phyloP scores from a whole-genome alignment of 2,888 invertebrate genomes.

The Epinotia demarniana region DNA sequence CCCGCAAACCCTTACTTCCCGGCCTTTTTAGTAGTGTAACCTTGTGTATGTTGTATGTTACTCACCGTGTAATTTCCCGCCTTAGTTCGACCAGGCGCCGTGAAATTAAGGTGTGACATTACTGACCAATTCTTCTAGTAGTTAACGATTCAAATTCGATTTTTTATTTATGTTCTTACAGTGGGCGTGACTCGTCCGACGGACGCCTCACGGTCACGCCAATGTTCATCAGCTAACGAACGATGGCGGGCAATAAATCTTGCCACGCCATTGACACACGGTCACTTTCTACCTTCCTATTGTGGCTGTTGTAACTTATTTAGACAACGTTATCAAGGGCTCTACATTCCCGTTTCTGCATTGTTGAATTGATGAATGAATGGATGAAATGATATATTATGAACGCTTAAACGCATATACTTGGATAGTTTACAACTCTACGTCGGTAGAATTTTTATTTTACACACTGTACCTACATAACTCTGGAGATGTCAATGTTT shows the following conservation, averaged over 20 bases:
- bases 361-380: slow-evolving; percentile 12
- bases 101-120: no score
- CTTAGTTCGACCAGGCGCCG: no score
- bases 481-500: background rate
- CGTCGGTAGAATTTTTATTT: slow-evolving; percentile 5
- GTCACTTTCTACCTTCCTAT: slow-evolving; percentile 42
- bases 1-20: no score
- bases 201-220: slow-evolving; percentile 64
- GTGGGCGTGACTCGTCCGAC: slow-evolving; percentile 57
- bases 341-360: slow-evolving; percentile 6
- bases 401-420: background rate
- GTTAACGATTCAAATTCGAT: slow-evolving; percentile 5
- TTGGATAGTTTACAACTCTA: slow-evolving; percentile 7
- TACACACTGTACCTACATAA: background rate
- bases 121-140: no score
- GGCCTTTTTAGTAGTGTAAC: no score
- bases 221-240: slow-evolving; percentile 74
- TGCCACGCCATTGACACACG: slow-evolving; percentile 45
- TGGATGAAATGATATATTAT: slow-evolving; percentile 19
- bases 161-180: slow-evolving; percentile 36
- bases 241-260: slow-evolving; percentile 49
- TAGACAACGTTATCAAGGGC: slow-evolving; percentile 12
- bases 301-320: slow-evolving; percentile 23
- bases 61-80: no score
- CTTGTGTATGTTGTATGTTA: no score